Evolutionary conservation across 2,888 invertebrate genomes (phyloP), one percentile per base, ranked within the genome.

Genomic region (Schizotus pectinicornis): DNA sequence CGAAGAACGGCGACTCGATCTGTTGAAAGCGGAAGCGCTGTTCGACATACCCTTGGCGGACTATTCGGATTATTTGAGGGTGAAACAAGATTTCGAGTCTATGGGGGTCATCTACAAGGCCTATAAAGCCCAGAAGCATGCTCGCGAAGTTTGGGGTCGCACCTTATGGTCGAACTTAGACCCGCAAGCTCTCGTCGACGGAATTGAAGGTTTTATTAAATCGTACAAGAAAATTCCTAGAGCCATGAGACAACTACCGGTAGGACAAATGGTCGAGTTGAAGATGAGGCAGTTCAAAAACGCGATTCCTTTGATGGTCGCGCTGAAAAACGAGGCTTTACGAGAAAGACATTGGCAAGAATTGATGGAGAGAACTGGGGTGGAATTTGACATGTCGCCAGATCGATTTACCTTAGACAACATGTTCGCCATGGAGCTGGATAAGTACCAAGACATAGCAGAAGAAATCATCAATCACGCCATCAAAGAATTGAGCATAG

Each of bases 351-450:
- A 97, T 79, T 97, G 96, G 96, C 86, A 87, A 67, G 87, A 91
- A 68, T 81, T 96, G 42, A 95, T 96, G 95, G 80, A 81, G 1
- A 92, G 92, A 79, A 96, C 95, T 8, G 89, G 90, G 75, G 81
- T 88, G 69, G 81, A 85, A 61, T 95, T 95, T 75, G 94, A 95
- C 72, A 94, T 95, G 90, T 85, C 91, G 1, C 88, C 93, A 2
- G 90, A 92, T 12, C 85, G 73, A 13, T 95, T 96, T 69, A 95
- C 95, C 0, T 80, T 96, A 59, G 92, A 93, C 58, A 94, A 95
- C 74, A 91, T 96, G 88, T 96, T 96, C 75, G 86, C 90, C 1
- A 95, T 96, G 95, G 91, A 96, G 71, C 80, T 95, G 58, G 92
- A 94, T 70, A 86, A 89, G 64, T 93, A 92, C 73, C 89, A 90